phyloP scores from a whole-genome alignment of 2,888 invertebrate species.

The Melinaea marsaeus region DNA sequence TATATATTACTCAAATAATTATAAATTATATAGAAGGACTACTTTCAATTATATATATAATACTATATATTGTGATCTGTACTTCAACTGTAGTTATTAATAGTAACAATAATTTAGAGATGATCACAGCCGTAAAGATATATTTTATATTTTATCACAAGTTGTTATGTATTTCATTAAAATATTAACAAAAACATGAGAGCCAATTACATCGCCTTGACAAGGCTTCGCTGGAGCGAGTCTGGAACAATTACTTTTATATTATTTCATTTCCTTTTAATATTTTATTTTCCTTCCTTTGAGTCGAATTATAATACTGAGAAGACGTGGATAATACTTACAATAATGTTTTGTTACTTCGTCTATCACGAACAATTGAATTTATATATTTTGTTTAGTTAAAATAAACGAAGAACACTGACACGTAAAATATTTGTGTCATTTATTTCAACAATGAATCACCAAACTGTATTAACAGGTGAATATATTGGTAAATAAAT shows the following conservation, averaged over 20 bases:
- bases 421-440: not conserved
- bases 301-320: not conserved
- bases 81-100: too few relatives aligned
- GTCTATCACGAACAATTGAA: not conserved
- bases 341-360: not conserved
- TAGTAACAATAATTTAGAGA: too few relatives aligned
- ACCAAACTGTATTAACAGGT: slow-evolving; percentile 35
- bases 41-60: too few relatives aligned
- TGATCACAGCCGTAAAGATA: not conserved
- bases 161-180: not conserved
- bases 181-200: slow-evolving; percentile 4
- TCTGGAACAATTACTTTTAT: slow-evolving; percentile 17
- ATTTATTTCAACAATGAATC: not conserved
- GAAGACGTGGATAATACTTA: not conserved
- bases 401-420: not conserved
- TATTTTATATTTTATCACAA: not conserved
- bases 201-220: slow-evolving; percentile 27
- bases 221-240: slow-evolving; percentile 33
- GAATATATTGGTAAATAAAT: slow-evolving; percentile 15
- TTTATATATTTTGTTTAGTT: not conserved
- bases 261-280: slow-evolving; percentile 10
- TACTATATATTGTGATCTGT: too few relatives aligned
- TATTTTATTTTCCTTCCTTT: not conserved
- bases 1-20: too few relatives aligned
- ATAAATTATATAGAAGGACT: too few relatives aligned